phyloP scores from a whole-genome alignment of 2,113 vertebrate species.

The Colaptes auratus region DNA sequence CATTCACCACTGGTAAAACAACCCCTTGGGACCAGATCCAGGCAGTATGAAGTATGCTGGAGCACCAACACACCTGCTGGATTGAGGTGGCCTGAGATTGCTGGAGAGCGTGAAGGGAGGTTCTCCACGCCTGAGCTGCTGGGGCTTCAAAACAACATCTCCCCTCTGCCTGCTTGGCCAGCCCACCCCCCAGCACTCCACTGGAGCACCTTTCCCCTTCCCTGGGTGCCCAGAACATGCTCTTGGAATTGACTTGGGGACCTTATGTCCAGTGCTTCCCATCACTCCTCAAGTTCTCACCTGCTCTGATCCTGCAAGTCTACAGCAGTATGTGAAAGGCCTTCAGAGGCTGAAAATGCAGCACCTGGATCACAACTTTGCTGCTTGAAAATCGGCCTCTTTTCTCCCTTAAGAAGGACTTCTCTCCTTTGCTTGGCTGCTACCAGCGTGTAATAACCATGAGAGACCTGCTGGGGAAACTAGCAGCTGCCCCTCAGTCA shows the following conservation, averaged over 20 bases:
- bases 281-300: not conserved
- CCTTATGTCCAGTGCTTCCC: not conserved
- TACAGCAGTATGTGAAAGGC: not conserved
- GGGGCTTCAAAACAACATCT: not conserved
- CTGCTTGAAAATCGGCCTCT: not conserved
- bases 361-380: not conserved
- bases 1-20: not conserved
- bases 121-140: not conserved
- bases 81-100: not conserved
- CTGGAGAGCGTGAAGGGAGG: not conserved
- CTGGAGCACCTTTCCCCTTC: not conserved
- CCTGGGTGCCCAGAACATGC: not conserved
- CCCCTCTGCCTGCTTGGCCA: not conserved
- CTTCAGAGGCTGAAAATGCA: not conserved
- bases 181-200: not conserved
- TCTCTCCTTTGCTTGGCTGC: not conserved
- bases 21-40: not conserved
- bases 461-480: not conserved
- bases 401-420: not conserved
- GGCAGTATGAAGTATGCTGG: rapidly evolving
- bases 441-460: not conserved
- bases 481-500: not conserved
- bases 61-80: not conserved
- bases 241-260: not conserved
- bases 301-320: not conserved